Base-by-base conservation (phyloP, 2,888 invertebrate species). In the Spisula subtruncata region DNA sequence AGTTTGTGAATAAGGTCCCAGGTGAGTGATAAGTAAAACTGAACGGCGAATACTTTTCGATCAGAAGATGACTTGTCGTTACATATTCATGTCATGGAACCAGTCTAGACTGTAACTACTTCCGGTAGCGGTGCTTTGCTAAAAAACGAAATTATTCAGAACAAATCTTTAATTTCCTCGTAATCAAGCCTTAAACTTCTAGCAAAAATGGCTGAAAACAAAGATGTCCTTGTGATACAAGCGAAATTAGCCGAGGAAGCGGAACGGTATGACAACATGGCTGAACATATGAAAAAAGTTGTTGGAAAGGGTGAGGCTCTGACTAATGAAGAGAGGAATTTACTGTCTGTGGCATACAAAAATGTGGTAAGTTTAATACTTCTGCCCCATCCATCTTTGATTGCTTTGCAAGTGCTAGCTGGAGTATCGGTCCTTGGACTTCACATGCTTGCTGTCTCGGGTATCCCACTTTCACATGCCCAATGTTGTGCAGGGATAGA, bases 171-270 rank as follows among this genome's bases (percentile, higher is more conserved):
- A n/a, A 83, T 29, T 83, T 83, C 32, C 18, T 51, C 16, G n/a
- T 20, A 29, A 60, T 60, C 20, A 32, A 83, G 25, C 20, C 83
- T 54, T 32, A 5, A 18, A 35, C 35, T 25, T 25, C 25, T 10
- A 66, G 25, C 60, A 66, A 12, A n/a, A 41, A 88, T 88, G 87
- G 48, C 88, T 0, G n/a, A 18, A 18, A 81, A 87, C 51, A 89
- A 87, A 85, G 99, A 99, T 97, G 99, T 99, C 98, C 98, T 99
- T 98, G 99, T 99, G 97, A 99, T 99, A 97, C 98, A 98, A 97
- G 99, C 99, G 97, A 99, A 99, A 98, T 98, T 99, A 97, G 99
- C 99, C 97, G 99, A 99, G 98, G 99, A 99, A 97, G 99, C 99
- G 94, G 99, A 99, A 97, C 98, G 97, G 83, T 99, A 99, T 97